Conservation (phyloP, 2,888 invertebrate species). For the Caenorhabditis afra region DNA sequence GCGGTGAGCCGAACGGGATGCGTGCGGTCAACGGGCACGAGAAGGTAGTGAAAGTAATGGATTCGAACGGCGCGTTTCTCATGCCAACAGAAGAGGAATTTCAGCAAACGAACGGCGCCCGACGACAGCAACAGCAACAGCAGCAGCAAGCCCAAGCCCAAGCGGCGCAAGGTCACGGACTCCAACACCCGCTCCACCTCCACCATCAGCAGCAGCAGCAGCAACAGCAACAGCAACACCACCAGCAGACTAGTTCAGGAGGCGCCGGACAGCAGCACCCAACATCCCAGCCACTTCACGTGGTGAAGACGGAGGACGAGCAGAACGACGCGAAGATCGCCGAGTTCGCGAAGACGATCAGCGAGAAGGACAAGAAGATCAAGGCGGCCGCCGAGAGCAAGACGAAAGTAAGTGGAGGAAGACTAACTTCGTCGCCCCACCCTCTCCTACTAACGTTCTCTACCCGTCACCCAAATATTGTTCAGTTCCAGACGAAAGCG, state of each 20-base stretch:
- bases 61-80: neutral
- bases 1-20: conserved; percentile 34
- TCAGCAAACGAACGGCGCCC: conserved; percentile 7
- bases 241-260: neutral
- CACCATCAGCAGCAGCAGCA: neutral
- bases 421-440: conserved; percentile 13
- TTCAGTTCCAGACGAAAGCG: conserved; percentile 45
- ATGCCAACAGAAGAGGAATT: neutral
- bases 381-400: conserved; percentile 57
- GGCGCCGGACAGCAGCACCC: conserved; percentile 24
- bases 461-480: neutral
- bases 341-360: conserved; percentile 57
- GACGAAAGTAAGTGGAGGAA: conserved; percentile 8
- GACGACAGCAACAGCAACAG: neutral
- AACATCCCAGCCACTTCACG: conserved; percentile 20
- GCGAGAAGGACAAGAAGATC: conserved; percentile 59
- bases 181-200: no score
- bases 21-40: conserved; percentile 46
- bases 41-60: conserved; percentile 17
- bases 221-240: neutral
- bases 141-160: no score
- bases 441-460: conserved; percentile 13
- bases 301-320: conserved; percentile 42
- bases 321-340: conserved; percentile 52
- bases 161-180: no score